A percentile compares a stretch with the other conserved stretches of the same genome.
phyloP scores from a whole-genome alignment of 2,113 vertebrate species.

The Gambusia holbrooki region DNA sequence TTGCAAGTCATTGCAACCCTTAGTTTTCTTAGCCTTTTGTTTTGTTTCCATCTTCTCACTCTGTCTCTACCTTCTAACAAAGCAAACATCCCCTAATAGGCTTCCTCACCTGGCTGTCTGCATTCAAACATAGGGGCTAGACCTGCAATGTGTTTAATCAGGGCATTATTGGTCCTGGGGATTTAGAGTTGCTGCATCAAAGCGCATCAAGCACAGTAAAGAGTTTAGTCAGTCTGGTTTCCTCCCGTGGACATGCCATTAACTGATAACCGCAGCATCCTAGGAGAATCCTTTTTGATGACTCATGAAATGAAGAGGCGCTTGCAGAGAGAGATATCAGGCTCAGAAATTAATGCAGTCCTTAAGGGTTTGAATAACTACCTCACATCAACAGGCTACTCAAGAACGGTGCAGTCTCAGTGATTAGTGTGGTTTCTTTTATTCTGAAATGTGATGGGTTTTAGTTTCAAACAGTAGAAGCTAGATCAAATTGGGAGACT shows the following conservation, averaged over 20 bases:
- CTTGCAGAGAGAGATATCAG: conserved; percentile 44
- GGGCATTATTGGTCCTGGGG: conserved; percentile 39
- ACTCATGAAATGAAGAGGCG: conserved; percentile 66
- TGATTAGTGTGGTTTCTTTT: conserved; percentile 31
- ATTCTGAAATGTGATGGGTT: conserved; percentile 1
- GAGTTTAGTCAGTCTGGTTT: conserved; percentile 61
- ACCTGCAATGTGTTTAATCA: conserved; percentile 63
- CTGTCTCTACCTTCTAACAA: conserved; percentile 4
- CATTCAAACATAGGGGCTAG: conserved; percentile 23
- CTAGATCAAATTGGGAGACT: neutral
- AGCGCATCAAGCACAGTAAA: conserved; percentile 58
- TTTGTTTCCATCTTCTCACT: conserved; percentile 15
- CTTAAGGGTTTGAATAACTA: conserved; percentile 55
- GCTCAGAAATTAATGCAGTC: conserved; percentile 45
- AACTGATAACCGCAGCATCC: conserved; percentile 65
- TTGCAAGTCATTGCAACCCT: neutral
- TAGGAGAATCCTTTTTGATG: conserved; percentile 57
- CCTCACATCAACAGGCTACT: conserved; percentile 40
- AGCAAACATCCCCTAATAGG: conserved; percentile 45
- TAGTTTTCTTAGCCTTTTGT: neutral
- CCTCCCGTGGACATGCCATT: conserved; percentile 61
- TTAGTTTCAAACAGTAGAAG: neutral
- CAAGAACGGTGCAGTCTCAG: neutral
- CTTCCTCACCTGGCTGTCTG: conserved; percentile 15
- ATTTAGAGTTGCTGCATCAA: conserved; percentile 63